A percentile compares a stretch with the other conserved stretches of the same genome.
Conservation (phyloP, 2,113 vertebrate genomes). For the Vireo altiloquus region DNA sequence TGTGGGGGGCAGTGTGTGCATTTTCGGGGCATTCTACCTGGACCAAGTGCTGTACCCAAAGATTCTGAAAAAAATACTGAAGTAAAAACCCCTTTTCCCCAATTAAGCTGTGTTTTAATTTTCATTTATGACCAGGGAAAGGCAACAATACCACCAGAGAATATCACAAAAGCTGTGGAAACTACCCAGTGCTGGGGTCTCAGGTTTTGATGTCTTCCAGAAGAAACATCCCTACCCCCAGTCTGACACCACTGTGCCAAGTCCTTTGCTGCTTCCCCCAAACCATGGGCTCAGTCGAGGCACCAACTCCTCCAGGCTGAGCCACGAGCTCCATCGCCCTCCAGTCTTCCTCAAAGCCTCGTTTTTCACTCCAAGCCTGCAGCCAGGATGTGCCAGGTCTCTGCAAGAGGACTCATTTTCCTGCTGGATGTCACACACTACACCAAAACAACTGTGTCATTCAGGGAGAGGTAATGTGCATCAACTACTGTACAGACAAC, state of each 20-base stretch:
- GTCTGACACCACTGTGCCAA: rapidly evolving
- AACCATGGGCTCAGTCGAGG: rapidly evolving
- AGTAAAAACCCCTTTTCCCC: too few species aligned
- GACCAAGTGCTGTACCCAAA: too few species aligned
- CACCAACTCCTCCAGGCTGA: neutral
- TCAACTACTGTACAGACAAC: neutral
- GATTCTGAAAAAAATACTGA: too few species aligned
- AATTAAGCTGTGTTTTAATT: too few species aligned
- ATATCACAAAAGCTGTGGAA: neutral
- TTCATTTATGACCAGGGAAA: too few species aligned
- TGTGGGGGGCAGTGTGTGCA: too few species aligned
- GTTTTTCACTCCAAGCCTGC: neutral
- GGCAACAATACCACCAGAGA: neutral
- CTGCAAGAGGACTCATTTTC: neutral
- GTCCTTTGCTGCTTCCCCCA: neutral
- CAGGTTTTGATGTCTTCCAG: neutral
- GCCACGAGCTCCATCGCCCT: rapidly evolving
- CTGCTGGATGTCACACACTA: neutral
- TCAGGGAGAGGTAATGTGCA: neutral
- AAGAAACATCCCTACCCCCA: neutral
- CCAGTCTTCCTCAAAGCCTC: neutral
- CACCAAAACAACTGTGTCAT: neutral
- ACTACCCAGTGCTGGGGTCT: neutral
- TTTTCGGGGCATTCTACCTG: too few species aligned
- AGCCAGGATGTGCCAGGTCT: neutral